Conservation (phyloP, 1,140 invertebrate genomes). For the Pseudomyrmex sp. region DNA sequence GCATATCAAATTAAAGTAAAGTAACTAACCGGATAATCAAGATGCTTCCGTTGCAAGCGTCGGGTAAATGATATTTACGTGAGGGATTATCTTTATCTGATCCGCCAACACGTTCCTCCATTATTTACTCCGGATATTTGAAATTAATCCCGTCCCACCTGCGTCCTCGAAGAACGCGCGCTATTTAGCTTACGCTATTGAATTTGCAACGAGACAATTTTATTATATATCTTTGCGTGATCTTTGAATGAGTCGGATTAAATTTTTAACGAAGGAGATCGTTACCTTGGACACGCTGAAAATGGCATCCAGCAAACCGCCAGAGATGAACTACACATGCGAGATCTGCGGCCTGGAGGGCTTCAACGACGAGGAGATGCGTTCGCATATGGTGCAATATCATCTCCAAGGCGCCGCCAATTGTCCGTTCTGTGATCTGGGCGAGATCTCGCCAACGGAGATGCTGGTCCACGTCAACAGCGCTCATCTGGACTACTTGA, state of each 20-base stretch:
- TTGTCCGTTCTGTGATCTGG: conserved; percentile 93
- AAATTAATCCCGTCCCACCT: conserved; percentile 8
- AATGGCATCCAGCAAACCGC: conserved; percentile 81
- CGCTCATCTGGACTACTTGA: conserved; percentile 92
- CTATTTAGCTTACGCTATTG: background rate
- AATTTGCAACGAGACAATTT: background rate
- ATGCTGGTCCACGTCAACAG: conserved; percentile 92
- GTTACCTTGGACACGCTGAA: conserved; percentile 60
- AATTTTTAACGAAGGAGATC: conserved; percentile 35
- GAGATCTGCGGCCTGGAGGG: conserved; percentile 93
- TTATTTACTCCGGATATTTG: conserved; percentile 19
- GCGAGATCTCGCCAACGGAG: conserved; percentile 89
- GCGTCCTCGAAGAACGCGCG: background rate
- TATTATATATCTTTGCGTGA: background rate
- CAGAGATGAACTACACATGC: conserved; percentile 88
- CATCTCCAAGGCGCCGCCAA: conserved; percentile 91
- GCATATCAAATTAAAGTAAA: too few species aligned
- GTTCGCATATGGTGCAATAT: conserved; percentile 90
- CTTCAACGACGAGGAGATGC: conserved; percentile 92
- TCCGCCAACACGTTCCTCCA: background rate
- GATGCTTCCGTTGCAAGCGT: background rate
- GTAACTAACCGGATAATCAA: background rate
- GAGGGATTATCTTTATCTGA: conserved; percentile 5
- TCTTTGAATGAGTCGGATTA: background rate
- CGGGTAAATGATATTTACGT: conserved; percentile 18